Evolutionary conservation across 2,888 invertebrate genomes (phyloP).

Genomic region (Volucella inflata): DNA sequence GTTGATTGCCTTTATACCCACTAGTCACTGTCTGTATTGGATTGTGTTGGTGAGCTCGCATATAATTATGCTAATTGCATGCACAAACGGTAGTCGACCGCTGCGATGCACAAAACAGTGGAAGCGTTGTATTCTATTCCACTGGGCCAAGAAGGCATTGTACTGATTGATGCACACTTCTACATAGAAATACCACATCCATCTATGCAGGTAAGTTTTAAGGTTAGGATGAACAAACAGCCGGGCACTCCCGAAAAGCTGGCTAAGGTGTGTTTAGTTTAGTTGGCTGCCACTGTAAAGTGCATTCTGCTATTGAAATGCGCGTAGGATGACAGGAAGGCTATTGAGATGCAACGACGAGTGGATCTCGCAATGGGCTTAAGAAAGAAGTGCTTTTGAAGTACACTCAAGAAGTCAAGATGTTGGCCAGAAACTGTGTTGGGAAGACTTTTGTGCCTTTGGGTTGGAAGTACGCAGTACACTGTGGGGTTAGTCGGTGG

Average conservation of each 20-base stretch:
- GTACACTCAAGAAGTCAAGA: too few relatives aligned
- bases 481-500: too few relatives aligned
- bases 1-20: conserved; percentile 42
- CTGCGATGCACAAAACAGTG: background rate
- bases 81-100: conserved; percentile 33
- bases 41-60: conserved; percentile 4
- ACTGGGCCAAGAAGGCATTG: conserved; percentile 45
- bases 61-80: conserved; percentile 72
- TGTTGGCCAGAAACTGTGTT: too few relatives aligned
- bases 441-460: too few relatives aligned
- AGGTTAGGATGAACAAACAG: conserved; percentile 20
- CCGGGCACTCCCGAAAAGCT: conserved; percentile 57
- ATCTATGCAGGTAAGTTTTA: too few relatives aligned
- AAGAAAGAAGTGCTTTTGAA: too few relatives aligned
- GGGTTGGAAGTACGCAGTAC: too few relatives aligned
- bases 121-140: conserved; percentile 36
- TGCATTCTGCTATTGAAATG: background rate
- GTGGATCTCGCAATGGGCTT: too few relatives aligned
- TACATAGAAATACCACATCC: too few relatives aligned
- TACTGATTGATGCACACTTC: conserved; percentile 47
- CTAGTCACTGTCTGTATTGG: background rate
- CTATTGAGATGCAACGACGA: too few relatives aligned
- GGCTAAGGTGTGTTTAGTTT: conserved; percentile 48
- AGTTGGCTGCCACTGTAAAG: conserved; percentile 24
- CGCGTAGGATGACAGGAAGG: too few relatives aligned